A percentile compares a stretch with the other conserved stretches of the same genome.
phyloP scores from a whole-genome alignment of 2,888 invertebrate genomes.

The Amphipoea oculea region DNA sequence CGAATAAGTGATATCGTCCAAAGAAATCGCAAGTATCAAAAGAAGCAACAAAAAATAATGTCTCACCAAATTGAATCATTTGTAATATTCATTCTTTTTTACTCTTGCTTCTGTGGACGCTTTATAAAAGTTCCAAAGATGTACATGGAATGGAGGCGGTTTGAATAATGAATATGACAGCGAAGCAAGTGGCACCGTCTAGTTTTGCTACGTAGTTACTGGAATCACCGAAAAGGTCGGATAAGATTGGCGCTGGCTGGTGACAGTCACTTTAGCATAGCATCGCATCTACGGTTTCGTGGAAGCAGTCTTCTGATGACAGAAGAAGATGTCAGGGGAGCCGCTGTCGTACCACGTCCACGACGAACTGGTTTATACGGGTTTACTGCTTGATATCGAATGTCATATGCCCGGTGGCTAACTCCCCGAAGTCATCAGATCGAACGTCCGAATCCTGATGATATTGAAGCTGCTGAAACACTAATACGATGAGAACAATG shows the following conservation, averaged over 20 bases:
- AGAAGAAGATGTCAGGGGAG: too few relatives aligned
- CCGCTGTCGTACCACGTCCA: not conserved
- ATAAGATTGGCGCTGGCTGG: not conserved
- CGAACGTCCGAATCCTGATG: too few relatives aligned
- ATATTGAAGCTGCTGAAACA: not conserved
- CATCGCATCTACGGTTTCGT: too few relatives aligned
- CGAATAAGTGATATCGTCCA: slow-evolving; percentile 81
- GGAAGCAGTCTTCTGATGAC: not conserved
- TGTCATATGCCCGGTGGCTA: too few relatives aligned
- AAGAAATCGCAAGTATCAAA: slow-evolving; percentile 79
- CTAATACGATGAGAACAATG: not conserved
- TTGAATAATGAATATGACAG: not conserved
- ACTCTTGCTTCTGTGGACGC: slow-evolving; percentile 79
- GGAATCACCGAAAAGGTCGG: not conserved
- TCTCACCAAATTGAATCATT: slow-evolving; percentile 87
- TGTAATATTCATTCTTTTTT: slow-evolving; percentile 87
- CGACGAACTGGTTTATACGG: not conserved
- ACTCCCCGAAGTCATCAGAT: too few relatives aligned
- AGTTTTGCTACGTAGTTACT: not conserved
- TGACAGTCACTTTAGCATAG: too few relatives aligned
- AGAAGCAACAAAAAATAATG: slow-evolving; percentile 85
- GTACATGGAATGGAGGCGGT: slow-evolving; percentile 55
- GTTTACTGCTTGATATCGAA: too few relatives aligned
- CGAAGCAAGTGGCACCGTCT: not conserved
- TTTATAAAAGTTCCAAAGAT: slow-evolving; percentile 71